Conservation (phyloP, 2,888 invertebrate species). For the Poecilobothrus nobilitatus region DNA sequence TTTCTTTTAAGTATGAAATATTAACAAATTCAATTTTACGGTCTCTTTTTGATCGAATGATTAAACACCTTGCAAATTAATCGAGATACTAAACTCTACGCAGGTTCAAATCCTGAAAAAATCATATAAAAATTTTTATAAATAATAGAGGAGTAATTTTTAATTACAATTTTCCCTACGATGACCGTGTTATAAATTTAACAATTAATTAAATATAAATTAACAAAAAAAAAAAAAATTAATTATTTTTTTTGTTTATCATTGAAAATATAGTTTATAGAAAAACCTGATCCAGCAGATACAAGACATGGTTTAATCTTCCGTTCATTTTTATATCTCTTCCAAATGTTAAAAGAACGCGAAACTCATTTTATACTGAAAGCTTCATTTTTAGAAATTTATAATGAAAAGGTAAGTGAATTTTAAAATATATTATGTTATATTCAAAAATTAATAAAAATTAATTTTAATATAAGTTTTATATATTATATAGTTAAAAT, state of each 20-base stretch:
- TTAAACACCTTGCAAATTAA: too few species aligned
- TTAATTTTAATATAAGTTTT: too few species aligned
- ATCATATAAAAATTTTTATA: too few species aligned
- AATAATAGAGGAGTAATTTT: too few species aligned
- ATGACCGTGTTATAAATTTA: too few species aligned
- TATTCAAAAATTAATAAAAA: constrained; percentile 26
- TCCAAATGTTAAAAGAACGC: constrained; percentile 67
- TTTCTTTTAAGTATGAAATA: not conserved
- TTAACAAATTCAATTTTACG: not conserved
- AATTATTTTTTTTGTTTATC: not conserved
- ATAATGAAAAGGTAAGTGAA: constrained; percentile 81
- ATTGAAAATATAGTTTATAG: constrained; percentile 50
- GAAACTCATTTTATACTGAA: constrained; percentile 75
- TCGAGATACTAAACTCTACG: too few species aligned
- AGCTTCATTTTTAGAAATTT: constrained; percentile 91
- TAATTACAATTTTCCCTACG: too few species aligned
- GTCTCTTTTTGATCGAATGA: too few species aligned
- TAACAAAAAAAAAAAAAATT: too few species aligned
- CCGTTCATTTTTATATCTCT: constrained; percentile 82
- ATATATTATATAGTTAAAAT: too few species aligned
- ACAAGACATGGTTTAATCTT: constrained; percentile 80
- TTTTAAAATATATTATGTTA: not conserved
- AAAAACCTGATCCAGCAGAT: constrained; percentile 56
- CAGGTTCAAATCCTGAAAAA: too few species aligned
- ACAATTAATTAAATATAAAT: too few species aligned